Conservation (phyloP, 2,113 vertebrate genomes). For the Macaca mulatta region DNA sequence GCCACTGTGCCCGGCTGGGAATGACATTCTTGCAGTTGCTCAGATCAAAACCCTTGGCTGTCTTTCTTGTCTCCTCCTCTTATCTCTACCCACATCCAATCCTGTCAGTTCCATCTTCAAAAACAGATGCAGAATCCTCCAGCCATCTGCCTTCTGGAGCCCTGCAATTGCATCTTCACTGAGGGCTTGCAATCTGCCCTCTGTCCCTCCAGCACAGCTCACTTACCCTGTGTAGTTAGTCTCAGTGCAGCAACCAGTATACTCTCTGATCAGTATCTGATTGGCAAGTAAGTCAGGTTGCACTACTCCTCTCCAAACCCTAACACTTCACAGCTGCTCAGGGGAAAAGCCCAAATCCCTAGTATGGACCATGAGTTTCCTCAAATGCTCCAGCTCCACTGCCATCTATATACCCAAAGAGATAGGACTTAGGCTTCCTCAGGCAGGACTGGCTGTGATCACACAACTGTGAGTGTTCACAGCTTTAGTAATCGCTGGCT, state of each 20-base stretch:
- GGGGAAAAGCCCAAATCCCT: not conserved
- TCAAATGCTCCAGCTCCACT: not conserved
- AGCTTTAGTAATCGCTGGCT: not conserved
- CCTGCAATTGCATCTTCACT: too few species aligned
- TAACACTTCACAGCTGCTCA: not conserved
- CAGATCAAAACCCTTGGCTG: not conserved
- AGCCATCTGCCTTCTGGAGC: not conserved
- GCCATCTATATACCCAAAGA: not conserved
- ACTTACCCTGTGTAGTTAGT: accelerated
- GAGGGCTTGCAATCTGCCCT: not conserved
- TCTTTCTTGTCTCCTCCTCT: not conserved
- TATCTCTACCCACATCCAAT: not conserved
- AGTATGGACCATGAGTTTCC: accelerated
- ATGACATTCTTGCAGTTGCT: not conserved
- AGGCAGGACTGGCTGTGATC: not conserved
- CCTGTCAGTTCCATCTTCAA: not conserved
- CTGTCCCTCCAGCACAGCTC: not conserved
- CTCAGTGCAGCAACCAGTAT: too few species aligned
- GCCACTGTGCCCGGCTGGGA: too few species aligned
- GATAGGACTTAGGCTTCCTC: not conserved
- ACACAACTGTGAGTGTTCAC: accelerated
- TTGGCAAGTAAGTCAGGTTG: not conserved
- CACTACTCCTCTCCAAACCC: not conserved
- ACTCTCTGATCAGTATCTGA: not conserved
- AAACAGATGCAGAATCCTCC: not conserved